Conservation (phyloP, 2,888 invertebrate species). For the Pardosa pseudoannulata region DNA sequence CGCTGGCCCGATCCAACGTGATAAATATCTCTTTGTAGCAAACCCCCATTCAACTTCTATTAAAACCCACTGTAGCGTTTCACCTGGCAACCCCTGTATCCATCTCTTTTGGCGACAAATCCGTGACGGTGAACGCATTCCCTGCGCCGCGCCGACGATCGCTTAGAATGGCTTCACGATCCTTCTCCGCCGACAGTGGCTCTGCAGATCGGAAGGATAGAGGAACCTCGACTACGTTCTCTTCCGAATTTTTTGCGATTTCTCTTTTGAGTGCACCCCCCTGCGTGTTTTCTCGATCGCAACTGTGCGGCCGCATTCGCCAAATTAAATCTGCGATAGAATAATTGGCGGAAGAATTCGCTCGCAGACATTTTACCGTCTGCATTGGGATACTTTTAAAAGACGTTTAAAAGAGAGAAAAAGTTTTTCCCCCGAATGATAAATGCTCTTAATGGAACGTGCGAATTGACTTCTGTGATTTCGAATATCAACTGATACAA, state of each 20-base stretch:
- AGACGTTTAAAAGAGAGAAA: conserved; percentile 10
- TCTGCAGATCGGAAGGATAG: conserved; percentile 47
- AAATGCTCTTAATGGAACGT: background rate
- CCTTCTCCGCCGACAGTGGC: conserved; percentile 31
- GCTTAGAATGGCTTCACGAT: conserved; percentile 33
- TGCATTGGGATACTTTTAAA: conserved; percentile 2
- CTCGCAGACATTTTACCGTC: conserved; percentile 12
- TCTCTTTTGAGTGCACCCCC: background rate
- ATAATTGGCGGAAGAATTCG: conserved; percentile 16
- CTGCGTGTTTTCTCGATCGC: background rate
- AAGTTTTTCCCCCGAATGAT: background rate
- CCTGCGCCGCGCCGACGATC: conserved; percentile 36
- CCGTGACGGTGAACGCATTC: conserved; percentile 14
- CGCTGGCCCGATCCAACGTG: background rate
- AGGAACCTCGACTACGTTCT: background rate
- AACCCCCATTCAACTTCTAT: background rate
- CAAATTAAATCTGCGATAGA: conserved; percentile 6
- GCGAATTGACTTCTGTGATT: conserved; percentile 5
- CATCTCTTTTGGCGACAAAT: conserved; percentile 47
- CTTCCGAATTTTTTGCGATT: conserved; percentile 2
- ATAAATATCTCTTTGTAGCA: background rate
- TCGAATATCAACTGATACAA: background rate
- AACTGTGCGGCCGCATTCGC: conserved; percentile 12
- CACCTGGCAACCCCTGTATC: conserved; percentile 24
- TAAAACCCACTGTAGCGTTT: conserved; percentile 5